Evolutionary conservation across 2,888 invertebrate genomes (phyloP), one percentile per base, ranked within the genome.

Genomic region (Meghimatium bilineatum): DNA sequence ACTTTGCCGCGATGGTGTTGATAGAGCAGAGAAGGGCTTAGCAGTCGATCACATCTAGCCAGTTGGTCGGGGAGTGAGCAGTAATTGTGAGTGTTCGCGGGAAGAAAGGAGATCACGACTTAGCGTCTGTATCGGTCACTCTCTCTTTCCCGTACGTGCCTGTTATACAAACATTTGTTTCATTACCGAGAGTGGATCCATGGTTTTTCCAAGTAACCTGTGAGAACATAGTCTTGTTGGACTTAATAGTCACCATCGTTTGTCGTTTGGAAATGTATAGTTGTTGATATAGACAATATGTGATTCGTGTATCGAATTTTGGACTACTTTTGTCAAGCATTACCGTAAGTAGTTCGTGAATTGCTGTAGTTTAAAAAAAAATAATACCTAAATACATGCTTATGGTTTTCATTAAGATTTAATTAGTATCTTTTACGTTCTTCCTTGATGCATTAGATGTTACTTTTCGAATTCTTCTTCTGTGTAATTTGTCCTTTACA

Each of bases 121-220:
- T 36, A 77, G 23, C 63, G 76, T 34, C 52, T 29, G 76, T 76
- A 56, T 77, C 77, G 38, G 63, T 60, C 63, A 20, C 77, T 77
- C 63, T 77, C 63, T 77, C 60, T 14, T 63, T 36, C 77, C 20
- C n/a, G 10, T 56, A 23, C 36, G 75, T 56, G 75, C 60, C 38
- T 63, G 60, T 77, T 63, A 12, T 63, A 38, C 77, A 63, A 77
- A 77, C 77, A 77, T 12, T 77, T 77, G 77, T 77, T 63, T 63
- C 77, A 77, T 77, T 60, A 77, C 60, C 0, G n/a, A 26, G 63
- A 77, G 63, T 63, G 63, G 32, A n/a, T 36, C 38, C 38, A 63
- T 44, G 72, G n/a, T 29, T 60, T 63, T 63, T n/a, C 38, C 23
- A 29, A 56, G 8, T 75, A 36, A 12, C 75, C n/a, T 32, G 10